phyloP scores from a whole-genome alignment of 1,140 invertebrate genomes.

The Linepithema humile region DNA sequence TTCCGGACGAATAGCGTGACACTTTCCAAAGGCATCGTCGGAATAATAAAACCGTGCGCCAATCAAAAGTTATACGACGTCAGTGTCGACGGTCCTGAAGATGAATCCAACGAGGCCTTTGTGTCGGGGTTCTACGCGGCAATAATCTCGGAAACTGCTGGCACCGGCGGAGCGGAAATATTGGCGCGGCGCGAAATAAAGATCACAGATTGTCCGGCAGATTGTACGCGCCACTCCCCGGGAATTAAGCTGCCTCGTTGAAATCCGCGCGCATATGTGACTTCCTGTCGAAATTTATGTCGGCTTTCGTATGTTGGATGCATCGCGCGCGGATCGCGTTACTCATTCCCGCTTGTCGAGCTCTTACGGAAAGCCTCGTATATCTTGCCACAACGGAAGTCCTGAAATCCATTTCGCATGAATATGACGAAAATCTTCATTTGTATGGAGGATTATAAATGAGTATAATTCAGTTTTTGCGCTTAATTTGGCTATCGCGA shows the following conservation, averaged over 20 bases:
- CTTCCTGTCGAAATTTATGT: conserved; percentile 36
- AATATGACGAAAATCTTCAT: neutral
- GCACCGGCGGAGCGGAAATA: conserved; percentile 42
- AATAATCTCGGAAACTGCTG: conserved; percentile 54
- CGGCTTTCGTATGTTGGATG: conserved; percentile 26
- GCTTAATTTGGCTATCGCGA: no score
- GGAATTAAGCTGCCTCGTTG: conserved; percentile 40
- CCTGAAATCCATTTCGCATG: neutral
- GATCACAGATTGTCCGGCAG: conserved; percentile 35
- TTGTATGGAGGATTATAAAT: no score
- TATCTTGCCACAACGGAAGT: neutral
- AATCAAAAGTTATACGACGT: conserved; percentile 66
- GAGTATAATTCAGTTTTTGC: no score
- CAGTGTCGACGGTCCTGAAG: conserved; percentile 41
- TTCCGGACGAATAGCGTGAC: neutral
- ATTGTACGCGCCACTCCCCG: conserved; percentile 26
- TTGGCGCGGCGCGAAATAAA: conserved; percentile 54
- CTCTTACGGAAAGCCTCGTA: neutral
- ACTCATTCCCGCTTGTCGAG: neutral
- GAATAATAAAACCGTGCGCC: conserved; percentile 63
- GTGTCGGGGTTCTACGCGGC: conserved; percentile 12
- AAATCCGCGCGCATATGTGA: neutral
- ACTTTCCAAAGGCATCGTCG: conserved; percentile 26
- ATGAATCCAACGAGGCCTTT: conserved; percentile 42
- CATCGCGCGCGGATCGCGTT: neutral